phyloP scores from a whole-genome alignment of 2,888 invertebrate species.

The Zootermopsis nevadensis region DNA sequence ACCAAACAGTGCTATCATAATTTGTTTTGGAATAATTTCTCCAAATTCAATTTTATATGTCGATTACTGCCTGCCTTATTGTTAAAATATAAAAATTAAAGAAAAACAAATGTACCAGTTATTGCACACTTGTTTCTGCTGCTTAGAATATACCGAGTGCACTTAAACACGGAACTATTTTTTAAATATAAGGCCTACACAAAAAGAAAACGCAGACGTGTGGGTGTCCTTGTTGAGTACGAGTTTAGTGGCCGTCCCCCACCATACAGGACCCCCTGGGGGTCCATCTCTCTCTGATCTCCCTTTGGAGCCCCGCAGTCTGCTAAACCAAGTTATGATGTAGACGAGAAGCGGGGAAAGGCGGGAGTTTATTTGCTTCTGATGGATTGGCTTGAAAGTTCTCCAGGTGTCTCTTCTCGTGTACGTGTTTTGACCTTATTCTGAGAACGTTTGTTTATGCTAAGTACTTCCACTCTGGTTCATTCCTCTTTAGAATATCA shows the following conservation, averaged over 20 bases:
- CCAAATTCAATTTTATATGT: too few species aligned
- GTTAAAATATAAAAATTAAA: too few species aligned
- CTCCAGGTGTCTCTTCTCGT: background rate
- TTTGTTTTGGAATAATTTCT: too few species aligned
- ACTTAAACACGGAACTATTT: background rate
- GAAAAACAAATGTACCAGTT: too few species aligned
- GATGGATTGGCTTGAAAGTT: conserved; percentile 18
- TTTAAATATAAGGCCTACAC: background rate
- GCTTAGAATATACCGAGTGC: background rate
- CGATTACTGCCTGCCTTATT: too few species aligned
- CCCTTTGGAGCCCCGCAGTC: conserved; percentile 43
- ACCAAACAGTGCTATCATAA: too few species aligned
- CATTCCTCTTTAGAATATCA: background rate
- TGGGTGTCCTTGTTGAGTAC: conserved; percentile 33
- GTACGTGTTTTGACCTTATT: conserved; percentile 1
- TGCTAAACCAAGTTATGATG: conserved; percentile 24
- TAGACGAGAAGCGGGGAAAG: background rate
- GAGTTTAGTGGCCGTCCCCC: conserved; percentile 14
- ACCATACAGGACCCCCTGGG: background rate
- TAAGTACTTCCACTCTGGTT: background rate
- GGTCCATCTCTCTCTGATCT: conserved; percentile 1
- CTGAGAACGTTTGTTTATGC: background rate
- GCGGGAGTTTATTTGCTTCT: background rate
- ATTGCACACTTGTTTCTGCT: background rate
- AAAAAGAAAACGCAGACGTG: background rate